Base-by-base conservation (phyloP, 2,113 vertebrate genomes). In the Telmatochromis brichardi region DNA sequence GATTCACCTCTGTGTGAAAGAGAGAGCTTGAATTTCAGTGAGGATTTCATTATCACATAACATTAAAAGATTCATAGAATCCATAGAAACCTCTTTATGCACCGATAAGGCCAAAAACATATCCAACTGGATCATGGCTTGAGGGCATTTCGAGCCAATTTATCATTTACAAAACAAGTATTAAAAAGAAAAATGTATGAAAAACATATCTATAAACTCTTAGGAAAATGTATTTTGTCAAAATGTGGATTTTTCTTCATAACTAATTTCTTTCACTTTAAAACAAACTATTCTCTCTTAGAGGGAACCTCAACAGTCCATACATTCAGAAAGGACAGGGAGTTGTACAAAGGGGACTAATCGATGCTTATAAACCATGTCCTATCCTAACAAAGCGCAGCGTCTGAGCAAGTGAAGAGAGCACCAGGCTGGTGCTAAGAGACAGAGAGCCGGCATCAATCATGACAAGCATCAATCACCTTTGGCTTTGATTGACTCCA, bases 401-500 rank as follows among this genome's bases (percentile, higher is more conserved):
- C 9, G 51, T 35, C 42, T 3, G 80, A 85, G 81, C 19, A 28
- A 58, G 51, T 37, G 51, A 68, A 79, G 23, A 80, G 58, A 78
- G 51, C 84, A 54, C 78, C 80, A 37, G 81, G 82, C 81, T 10
- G 53, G 82, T 23, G 71, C 84, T 68, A 53, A 51, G 89, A 86
- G 90, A 89, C 90, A 60, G 84, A 81, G 68, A 51, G 73, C n/a
- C 55, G 6, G 57, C 82, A 85, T 93, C 89, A 84, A 8, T 78
- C 50, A 51, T 79, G 91, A 92, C 91, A 86, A 89, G 87, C 92
- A 89, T 95, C 92, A 94, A 84, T 95, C 94, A 92, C 47, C 42
- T 78, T 23, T n/a, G 4, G 42, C 86, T 94, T 89, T 92, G 94
- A 95, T 91, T 92, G 92, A 94, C 93, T 94, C 84, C 6, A 12